Conservation (phyloP, 2,888 invertebrate genomes). For the Cephus sareptanus region DNA sequence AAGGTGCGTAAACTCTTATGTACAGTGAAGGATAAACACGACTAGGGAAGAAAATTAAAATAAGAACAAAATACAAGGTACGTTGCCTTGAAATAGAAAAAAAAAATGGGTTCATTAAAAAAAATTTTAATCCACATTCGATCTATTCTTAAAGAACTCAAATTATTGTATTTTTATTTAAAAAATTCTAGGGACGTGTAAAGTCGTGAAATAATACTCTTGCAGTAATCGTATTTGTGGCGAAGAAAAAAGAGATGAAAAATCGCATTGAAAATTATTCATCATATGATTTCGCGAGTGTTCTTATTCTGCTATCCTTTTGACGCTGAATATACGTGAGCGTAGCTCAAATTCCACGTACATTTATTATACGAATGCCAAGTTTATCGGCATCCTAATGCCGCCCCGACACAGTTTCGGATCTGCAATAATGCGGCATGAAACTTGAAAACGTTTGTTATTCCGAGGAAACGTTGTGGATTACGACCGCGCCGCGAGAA, state of each 20-base stretch:
- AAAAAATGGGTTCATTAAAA: not conserved
- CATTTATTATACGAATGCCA: conserved; percentile 37
- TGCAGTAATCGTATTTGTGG: not conserved
- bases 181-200: not conserved
- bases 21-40: not conserved
- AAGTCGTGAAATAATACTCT: not conserved
- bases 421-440: conserved; percentile 40
- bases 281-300: not conserved
- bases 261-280: not conserved
- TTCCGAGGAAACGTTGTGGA: conserved; percentile 43
- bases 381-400: conserved; percentile 43
- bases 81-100: not conserved
- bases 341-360: not conserved
- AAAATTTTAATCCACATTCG: not conserved
- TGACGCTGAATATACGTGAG: not conserved
- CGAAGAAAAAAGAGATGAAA: not conserved
- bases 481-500: conserved; percentile 27
- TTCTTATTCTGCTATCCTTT: not conserved
- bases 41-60: not conserved
- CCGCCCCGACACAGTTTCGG: conserved; percentile 4
- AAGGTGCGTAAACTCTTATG: not conserved
- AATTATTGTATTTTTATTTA: not conserved
- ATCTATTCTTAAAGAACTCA: not conserved
- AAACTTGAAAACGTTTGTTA: conserved; percentile 50
- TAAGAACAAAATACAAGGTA: not conserved